phyloP scores from a whole-genome alignment of 2,113 vertebrate genomes.

The Pterophyllum scalare region DNA sequence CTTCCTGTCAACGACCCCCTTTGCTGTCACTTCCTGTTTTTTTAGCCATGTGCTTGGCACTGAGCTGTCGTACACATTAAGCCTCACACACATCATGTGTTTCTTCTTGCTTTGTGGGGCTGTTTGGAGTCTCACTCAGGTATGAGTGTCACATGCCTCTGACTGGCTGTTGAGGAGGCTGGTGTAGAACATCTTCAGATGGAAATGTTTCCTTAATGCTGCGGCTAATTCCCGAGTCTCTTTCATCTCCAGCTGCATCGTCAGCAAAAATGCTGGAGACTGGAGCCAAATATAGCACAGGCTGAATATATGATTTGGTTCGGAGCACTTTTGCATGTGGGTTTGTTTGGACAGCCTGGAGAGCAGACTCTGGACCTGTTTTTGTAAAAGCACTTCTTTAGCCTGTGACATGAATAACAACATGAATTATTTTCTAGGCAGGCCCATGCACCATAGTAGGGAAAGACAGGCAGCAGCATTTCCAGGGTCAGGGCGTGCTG shows the following conservation, averaged over 20 bases:
- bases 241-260: conserved; percentile 40
- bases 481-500: neutral
- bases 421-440: neutral
- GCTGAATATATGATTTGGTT: conserved; percentile 37
- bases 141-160: conserved; percentile 2
- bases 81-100: neutral
- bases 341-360: conserved; percentile 24
- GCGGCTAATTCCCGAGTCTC: conserved; percentile 35
- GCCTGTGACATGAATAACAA: neutral
- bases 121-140: neutral
- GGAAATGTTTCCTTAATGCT: conserved; percentile 8
- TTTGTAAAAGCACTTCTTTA: conserved; percentile 2
- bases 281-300: conserved; percentile 12
- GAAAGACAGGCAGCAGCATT: neutral
- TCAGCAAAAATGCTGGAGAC: conserved; percentile 4
- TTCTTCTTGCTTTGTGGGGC: neutral
- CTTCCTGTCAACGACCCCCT: neutral
- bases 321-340: conserved; percentile 19
- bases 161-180: conserved; percentile 4
- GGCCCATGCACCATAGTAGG: neutral
- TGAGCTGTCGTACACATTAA: neutral
- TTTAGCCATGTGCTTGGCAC: neutral
- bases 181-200: neutral
- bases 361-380: neutral
- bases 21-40: conserved; percentile 40